Conservation (phyloP, 2,888 invertebrate genomes). For the Drosophila pseudotakahashii region DNA sequence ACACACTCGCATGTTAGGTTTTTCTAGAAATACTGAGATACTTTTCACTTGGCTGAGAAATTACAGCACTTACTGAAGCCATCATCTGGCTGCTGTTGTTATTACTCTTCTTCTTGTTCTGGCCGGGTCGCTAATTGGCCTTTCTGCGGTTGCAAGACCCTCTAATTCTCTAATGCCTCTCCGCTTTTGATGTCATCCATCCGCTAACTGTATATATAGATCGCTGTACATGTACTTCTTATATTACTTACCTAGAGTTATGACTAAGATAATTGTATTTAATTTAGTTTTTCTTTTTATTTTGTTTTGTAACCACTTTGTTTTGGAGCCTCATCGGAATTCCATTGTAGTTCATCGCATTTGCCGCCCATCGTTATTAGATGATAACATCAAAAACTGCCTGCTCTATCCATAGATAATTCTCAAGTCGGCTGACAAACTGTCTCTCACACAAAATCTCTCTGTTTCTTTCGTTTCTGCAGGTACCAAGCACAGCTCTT, state of each 20-base stretch:
- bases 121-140: constrained; percentile 60
- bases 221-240: constrained; percentile 29
- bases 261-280: constrained; percentile 30
- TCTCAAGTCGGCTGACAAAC: constrained; percentile 12
- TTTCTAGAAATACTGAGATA: constrained; percentile 23
- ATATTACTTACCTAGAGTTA: constrained; percentile 32
- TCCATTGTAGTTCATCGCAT: constrained; percentile 20
- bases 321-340: constrained; percentile 11
- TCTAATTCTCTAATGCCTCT: constrained; percentile 20
- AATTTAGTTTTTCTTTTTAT: constrained; percentile 13
- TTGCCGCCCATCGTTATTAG: constrained; percentile 13
- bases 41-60: constrained; percentile 42
- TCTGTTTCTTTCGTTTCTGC: constrained; percentile 58
- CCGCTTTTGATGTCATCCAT: constrained; percentile 52
- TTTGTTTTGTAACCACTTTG: constrained; percentile 10
- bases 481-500: constrained; percentile 83
- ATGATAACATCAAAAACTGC: constrained; percentile 24
- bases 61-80: constrained; percentile 56
- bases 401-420: constrained; percentile 23
- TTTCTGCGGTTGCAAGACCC: constrained; percentile 38
- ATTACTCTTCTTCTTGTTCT: constrained; percentile 29
- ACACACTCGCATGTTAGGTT: neutral
- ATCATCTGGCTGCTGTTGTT: constrained; percentile 22
- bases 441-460: constrained; percentile 43
- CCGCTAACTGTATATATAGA: constrained; percentile 68